Evolutionary conservation across 2,113 vertebrate species (phyloP).

Genomic region (Chlorodrepanis virens): DNA sequence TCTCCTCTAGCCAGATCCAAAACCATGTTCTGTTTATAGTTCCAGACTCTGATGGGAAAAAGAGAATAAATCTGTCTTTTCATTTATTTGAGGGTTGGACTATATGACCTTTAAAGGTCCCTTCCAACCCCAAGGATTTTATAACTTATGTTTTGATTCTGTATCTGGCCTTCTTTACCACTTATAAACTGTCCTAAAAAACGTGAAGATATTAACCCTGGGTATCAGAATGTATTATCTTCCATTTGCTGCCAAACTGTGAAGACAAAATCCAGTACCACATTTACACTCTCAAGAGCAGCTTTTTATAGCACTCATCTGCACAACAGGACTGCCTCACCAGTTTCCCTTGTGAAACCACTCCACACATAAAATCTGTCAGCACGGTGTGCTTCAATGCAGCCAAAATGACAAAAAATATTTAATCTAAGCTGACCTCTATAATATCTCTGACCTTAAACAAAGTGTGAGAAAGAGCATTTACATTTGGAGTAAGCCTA

Average conservation of each 20-base stretch:
- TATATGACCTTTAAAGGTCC: neutral
- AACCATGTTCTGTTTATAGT: neutral
- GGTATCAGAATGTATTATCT: neutral
- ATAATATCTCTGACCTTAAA: neutral
- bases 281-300: neutral
- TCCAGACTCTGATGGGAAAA: neutral
- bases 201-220: neutral
- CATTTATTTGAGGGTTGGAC: neutral
- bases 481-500: neutral
- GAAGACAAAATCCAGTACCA: neutral
- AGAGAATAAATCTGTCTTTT: neutral
- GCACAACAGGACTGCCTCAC: neutral
- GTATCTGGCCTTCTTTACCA: neutral
- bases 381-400: neutral
- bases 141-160: neutral
- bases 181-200: neutral
- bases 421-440: neutral
- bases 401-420: neutral
- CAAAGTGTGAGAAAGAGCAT: neutral
- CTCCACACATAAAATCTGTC: neutral
- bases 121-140: neutral
- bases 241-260: neutral
- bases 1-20: neutral
- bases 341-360: neutral
- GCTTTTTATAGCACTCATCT: constrained; percentile 2